phyloP scores from a whole-genome alignment of 2,888 invertebrate genomes.

The Pristionchus arcanus region DNA sequence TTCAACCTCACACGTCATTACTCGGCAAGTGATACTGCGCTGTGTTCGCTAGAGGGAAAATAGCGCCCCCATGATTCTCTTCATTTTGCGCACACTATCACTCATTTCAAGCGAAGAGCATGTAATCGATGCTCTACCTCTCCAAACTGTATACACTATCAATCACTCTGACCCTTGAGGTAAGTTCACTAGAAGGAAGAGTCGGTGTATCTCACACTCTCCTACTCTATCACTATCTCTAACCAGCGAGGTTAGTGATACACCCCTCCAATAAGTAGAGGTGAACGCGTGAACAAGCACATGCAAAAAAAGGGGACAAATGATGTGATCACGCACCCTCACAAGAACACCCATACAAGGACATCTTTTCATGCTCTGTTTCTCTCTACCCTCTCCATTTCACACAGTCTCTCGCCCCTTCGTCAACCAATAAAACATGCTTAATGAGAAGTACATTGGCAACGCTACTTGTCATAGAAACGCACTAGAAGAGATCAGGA shows the following conservation, averaged over 20 bases:
- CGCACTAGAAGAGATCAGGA: no score
- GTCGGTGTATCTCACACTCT: not conserved
- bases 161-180: not conserved
- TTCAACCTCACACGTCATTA: not conserved
- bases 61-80: not conserved
- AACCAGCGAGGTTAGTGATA: not conserved
- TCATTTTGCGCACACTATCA: not conserved
- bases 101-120: not conserved
- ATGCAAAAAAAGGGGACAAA: not conserved
- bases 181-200: not conserved
- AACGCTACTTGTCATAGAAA: no score
- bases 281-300: not conserved
- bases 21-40: not conserved
- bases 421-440: no score
- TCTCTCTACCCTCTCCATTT: not conserved
- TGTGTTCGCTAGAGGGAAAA: not conserved
- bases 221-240: not conserved
- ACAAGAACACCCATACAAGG: constrained; percentile 1
- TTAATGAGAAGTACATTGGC: not conserved
- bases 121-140: not conserved
- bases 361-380: not conserved
- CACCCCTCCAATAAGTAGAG: not conserved
- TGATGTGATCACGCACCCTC: not conserved
- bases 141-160: not conserved
- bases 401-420: not conserved